Evolutionary conservation across 2,113 vertebrate species (phyloP).

Genomic region (Syrrhaptes paradoxus): DNA sequence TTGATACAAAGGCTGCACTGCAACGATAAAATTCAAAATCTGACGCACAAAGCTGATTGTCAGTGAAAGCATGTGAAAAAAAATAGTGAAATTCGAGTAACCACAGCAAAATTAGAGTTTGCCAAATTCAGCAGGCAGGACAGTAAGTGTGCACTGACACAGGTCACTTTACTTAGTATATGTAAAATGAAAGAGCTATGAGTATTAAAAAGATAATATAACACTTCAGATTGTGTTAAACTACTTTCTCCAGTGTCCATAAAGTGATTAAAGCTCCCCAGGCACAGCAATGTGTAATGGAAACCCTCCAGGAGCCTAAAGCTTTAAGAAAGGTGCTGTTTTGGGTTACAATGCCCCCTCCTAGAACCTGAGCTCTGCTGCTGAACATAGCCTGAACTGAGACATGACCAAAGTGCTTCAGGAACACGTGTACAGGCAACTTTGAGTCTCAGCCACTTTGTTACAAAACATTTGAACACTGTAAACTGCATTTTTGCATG

Average conservation of each 20-base stretch:
- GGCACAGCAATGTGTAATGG: neutral
- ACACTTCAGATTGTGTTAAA: neutral
- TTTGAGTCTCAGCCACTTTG: neutral
- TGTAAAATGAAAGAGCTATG: neutral
- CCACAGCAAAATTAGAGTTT: neutral
- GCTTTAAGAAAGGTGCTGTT: neutral
- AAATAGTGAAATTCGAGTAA: neutral
- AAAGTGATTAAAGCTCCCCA: neutral
- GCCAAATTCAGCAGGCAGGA: neutral
- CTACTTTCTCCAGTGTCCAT: neutral
- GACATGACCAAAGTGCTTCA: neutral
- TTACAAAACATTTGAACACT: neutral
- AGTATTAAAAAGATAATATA: neutral
- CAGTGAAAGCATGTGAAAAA: neutral
- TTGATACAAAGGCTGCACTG: neutral
- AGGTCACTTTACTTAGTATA: neutral
- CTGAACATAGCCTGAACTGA: neutral
- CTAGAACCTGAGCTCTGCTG: neutral
- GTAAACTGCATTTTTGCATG: neutral
- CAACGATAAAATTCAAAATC: neutral
- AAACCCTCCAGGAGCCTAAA: neutral
- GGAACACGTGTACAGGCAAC: neutral
- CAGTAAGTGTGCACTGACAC: neutral
- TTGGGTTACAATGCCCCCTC: neutral
- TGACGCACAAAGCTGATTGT: neutral